Conservation (phyloP, 2,888 invertebrate genomes). For the Caenorhabditis virilis region DNA sequence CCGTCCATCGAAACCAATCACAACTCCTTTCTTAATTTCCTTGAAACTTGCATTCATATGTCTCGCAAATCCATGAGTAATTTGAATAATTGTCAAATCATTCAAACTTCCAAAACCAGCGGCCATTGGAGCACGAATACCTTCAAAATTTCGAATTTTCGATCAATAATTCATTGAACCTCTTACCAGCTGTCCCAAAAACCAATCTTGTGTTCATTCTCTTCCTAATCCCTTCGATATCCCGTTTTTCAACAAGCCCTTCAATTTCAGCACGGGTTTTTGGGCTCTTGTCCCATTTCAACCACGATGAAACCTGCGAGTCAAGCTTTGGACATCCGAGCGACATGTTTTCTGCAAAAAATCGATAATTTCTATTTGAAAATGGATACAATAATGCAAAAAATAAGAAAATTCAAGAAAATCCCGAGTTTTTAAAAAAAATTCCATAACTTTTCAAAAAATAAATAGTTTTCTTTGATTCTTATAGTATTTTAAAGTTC, state of each 20-base stretch:
- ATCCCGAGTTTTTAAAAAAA: no score
- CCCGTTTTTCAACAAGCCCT: constrained; percentile 63
- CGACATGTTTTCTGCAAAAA: constrained; percentile 34
- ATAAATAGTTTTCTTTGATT: no score
- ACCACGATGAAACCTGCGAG: constrained; percentile 57
- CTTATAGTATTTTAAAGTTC: no score
- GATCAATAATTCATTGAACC: not conserved
- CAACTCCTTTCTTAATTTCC: constrained; percentile 51
- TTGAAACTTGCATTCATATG: constrained; percentile 50
- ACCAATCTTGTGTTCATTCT: constrained; percentile 69
- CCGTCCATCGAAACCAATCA: constrained; percentile 66
- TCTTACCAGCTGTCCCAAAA: constrained; percentile 72
- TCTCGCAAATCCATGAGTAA: constrained; percentile 71
- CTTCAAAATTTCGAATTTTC: constrained; percentile 57
- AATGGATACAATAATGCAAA: no score
- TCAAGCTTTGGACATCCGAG: constrained; percentile 42
- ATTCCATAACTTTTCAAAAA: no score
- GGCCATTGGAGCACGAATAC: constrained; percentile 87
- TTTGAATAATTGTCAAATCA: constrained; percentile 86
- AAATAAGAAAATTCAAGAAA: no score
- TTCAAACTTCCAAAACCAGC: constrained; percentile 93
- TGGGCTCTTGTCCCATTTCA: constrained; percentile 66
- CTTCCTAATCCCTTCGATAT: constrained; percentile 67
- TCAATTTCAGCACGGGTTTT: constrained; percentile 67
- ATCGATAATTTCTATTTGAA: no score